These are phyloP conservation scores for Corvus cornix DNA, from an alignment of 2,113 vertebrate species.

Conservation along the genomic window DNA sequence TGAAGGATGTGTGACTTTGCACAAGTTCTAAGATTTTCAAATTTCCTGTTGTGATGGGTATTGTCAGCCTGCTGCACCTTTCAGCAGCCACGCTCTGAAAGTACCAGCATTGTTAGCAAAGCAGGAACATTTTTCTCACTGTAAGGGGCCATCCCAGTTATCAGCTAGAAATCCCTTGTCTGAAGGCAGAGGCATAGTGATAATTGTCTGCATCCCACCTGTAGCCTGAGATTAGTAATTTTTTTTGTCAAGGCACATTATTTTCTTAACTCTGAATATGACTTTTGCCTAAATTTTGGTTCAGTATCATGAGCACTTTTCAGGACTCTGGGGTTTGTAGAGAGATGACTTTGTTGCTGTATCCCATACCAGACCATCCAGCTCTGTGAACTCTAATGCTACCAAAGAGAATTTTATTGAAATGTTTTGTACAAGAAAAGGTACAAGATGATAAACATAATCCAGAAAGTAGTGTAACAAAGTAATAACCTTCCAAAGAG, in stretches of 20 bases:
- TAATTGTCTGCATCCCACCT: neutral
- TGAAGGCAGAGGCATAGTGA: neutral
- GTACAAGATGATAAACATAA: neutral
- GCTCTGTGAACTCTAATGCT: neutral
- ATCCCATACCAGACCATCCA: neutral
- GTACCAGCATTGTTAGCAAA: neutral
- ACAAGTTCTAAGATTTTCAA: neutral
- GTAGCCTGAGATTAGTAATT: neutral
- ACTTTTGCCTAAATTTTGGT: neutral
- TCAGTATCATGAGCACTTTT: neutral
- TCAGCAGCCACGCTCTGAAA: neutral
- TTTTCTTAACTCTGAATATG: neutral
- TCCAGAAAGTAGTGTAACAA: neutral
- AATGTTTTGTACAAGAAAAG: neutral
- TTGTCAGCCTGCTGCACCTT: neutral
- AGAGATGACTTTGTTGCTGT: neutral
- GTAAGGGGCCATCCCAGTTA: neutral
- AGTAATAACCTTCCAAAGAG: neutral
- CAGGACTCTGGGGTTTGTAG: neutral
- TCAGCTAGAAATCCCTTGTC: neutral
- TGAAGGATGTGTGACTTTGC: neutral
- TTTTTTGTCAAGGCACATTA: neutral
- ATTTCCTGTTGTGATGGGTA: neutral
- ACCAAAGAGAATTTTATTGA: neutral
- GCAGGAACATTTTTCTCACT: neutral